Base-by-base conservation (phyloP, 2,113 vertebrate species). In the Pitta sordida region DNA sequence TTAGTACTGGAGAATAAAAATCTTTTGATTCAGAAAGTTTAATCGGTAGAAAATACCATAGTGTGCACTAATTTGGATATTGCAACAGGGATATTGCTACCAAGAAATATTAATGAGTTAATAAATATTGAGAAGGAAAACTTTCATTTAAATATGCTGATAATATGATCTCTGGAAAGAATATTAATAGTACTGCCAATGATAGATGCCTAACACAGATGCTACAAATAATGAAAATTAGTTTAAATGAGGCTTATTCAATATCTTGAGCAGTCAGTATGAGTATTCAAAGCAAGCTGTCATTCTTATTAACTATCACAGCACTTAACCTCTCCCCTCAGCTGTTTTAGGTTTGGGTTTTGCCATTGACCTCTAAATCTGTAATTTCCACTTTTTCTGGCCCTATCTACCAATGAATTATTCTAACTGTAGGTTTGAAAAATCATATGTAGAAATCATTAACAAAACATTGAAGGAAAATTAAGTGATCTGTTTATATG, bases 61-160 rank as follows among this genome's bases (percentile, higher is more conserved):
- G 64, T 87, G 81, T 83, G 67, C 82, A 76, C 90, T 94, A 73
- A 95, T 95, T 97, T 97, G 93, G 84, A 73, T 93, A 46, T 96
- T 97, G 84, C 91, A 92, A 88, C 49, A 56, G 73, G 70, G 83
- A 91, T 93, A 89, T 94, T 91, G 83, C 62, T 70, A 76, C 53
- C 58, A 73, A 94, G 91, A 95, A 93, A 94, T 94, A 95, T 94
- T 94, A 95, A 94, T 95, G 86, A 86, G 87, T 91, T 96, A 96
- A 94, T 96, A 95, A 95, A 96, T 94, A 96, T 92, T 95, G 93
- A 95, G 96, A 94, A 91, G 89, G 70, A 91, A 94, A 86, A 71
- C 78, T 94, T 96, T 94, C 90, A 77, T 95, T 94, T 86, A 90
- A 89, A 84, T 79, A 88, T 79, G 82, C 75, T 94, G 91, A 58